phyloP scores from a whole-genome alignment of 2,113 vertebrate genomes.

The Rattus norvegicus region DNA sequence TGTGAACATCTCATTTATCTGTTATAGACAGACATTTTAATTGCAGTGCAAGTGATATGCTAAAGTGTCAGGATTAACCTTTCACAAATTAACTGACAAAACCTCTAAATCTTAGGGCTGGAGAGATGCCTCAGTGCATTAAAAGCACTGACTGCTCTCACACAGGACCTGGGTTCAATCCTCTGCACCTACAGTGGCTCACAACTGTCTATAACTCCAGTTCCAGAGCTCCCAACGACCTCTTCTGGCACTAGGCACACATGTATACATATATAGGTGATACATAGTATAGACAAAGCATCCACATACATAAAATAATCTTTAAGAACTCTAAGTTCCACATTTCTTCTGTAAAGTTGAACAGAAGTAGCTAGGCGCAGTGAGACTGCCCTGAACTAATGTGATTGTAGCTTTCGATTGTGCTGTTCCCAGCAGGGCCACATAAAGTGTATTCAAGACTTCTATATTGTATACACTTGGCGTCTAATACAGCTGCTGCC shows the following conservation, averaged over 20 bases:
- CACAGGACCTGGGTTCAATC: neutral
- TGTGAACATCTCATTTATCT: neutral
- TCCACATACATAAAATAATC: neutral
- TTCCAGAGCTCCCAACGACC: neutral
- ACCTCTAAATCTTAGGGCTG: neutral
- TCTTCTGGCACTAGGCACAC: neutral
- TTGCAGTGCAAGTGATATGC: neutral
- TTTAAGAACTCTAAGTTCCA: neutral
- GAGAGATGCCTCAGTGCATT: neutral
- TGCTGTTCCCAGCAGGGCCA: neutral
- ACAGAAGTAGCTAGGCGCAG: neutral
- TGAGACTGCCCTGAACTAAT: constrained; percentile 25
- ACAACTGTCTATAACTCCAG: neutral
- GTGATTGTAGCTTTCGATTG: neutral
- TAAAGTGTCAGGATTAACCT: neutral
- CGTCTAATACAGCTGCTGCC: neutral
- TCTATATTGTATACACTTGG: constrained; percentile 10
- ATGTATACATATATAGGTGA: too few species aligned
- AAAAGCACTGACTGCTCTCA: neutral
- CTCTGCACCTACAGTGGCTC: neutral
- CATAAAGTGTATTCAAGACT: neutral
- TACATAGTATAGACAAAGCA: neutral
- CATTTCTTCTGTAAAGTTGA: neutral
- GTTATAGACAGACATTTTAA: constrained; percentile 1
- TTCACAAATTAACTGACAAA: neutral